These are phyloP conservation scores for Sminthopsis crassicaudata DNA, from an alignment of 2,113 vertebrate species.

Conservation along the genomic window DNA sequence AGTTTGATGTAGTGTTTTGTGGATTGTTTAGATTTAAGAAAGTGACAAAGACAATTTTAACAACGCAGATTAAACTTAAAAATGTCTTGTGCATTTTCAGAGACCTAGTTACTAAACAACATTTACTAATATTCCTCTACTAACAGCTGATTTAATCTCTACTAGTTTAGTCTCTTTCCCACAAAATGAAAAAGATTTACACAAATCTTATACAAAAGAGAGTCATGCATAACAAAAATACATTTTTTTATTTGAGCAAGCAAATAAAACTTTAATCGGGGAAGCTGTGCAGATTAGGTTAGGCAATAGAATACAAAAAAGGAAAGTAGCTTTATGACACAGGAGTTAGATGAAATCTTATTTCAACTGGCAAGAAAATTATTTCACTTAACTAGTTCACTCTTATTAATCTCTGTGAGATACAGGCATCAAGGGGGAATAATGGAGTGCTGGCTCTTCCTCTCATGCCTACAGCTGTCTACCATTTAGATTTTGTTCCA, in stretches of 20 bases:
- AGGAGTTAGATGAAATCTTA: neutral
- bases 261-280: neutral
- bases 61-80: neutral
- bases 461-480: neutral
- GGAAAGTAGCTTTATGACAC: neutral
- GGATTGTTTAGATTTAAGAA: neutral
- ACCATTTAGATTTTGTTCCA: neutral
- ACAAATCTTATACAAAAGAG: neutral
- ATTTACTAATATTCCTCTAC: neutral
- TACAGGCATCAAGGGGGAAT: neutral
- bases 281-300: neutral
- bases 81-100: neutral
- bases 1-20: neutral
- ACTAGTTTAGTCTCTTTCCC: neutral
- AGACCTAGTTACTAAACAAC: neutral
- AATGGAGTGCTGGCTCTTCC: neutral
- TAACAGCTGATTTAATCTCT: neutral
- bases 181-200: neutral
- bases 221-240: neutral
- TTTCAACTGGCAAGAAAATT: neutral
- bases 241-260: neutral
- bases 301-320: neutral
- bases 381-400: neutral
- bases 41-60: neutral
- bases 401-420: neutral